Conservation (phyloP, 2,797 vertebrate species). For the Hephaestus fuliginosus region DNA sequence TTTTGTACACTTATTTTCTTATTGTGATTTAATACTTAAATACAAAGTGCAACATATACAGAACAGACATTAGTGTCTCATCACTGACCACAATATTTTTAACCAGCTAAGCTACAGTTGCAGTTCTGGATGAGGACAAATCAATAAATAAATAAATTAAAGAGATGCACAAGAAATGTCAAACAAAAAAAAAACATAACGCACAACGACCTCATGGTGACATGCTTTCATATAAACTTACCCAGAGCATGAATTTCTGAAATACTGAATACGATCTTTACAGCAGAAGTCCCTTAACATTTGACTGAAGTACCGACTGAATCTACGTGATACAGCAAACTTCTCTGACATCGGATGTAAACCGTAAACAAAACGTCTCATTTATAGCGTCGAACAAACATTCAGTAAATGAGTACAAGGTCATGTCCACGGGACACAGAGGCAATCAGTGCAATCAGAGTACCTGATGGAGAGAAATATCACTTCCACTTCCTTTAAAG, state of each 20-base stretch:
- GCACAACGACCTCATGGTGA: constrained; percentile 64
- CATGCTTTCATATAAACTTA: constrained; percentile 69
- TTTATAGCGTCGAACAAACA: constrained; percentile 63
- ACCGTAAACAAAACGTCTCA: constrained; percentile 68
- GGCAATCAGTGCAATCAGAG: constrained; percentile 80
- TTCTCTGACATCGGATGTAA: constrained; percentile 54
- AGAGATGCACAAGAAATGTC: constrained; percentile 46
- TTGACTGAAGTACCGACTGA: constrained; percentile 48
- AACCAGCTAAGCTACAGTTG: constrained; percentile 75
- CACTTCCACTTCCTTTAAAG: constrained; percentile 39
- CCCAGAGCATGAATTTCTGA: constrained; percentile 63
- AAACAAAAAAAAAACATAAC: constrained; percentile 56
- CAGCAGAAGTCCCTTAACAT: constrained; percentile 76
- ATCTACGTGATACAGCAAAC: constrained; percentile 56
- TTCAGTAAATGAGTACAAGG: constrained; percentile 71
- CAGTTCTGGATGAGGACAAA: constrained; percentile 59
- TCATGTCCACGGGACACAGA: constrained; percentile 89
- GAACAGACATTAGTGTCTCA: constrained; percentile 66
- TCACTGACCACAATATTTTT: constrained; percentile 71
- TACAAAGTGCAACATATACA: constrained; percentile 85
- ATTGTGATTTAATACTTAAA: constrained; percentile 82
- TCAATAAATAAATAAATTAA: constrained; percentile 61
- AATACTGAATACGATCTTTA: constrained; percentile 82
- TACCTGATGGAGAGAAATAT: constrained; percentile 81
- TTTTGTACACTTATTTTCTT: constrained; percentile 46